Evolutionary conservation across 2,797 vertebrate species (phyloP), one percentile per base, ranked within the genome.

Genomic region (Lepilemur septentrionalis): DNA sequence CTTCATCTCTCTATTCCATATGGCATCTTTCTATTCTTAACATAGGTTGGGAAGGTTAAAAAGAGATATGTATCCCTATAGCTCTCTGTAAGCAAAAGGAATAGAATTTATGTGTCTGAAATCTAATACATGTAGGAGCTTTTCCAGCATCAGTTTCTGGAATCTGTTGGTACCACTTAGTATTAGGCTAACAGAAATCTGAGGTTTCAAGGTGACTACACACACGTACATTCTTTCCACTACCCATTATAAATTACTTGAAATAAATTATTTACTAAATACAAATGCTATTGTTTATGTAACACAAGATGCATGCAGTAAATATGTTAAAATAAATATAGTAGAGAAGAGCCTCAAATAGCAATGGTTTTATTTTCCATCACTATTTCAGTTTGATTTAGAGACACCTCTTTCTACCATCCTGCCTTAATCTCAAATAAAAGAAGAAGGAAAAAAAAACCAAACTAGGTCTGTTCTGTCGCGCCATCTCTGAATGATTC

Each of bases 291-390:
- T 79, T 97, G 94, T 97, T 97, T 96, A 95, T 90, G 91, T 95
- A 97, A 96, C 69, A 92, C 70, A 87, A 97, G 93, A 95, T 28
- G 10, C 28, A 89, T 93, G 95, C 97, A 89, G 80, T 95, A 97
- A 98, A 95, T n/a, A 90, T 4, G 65, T 94, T 96, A 95, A 98
- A 98, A 98, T 97, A 97, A 98, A 98, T 93, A 92, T 1, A 69
- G 70, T 18, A 86, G 79, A 94, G 89, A 96, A 95, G 59, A 93
- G 96, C 78, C 80, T 97, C 25, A 98, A 98, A 97, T 96, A 97
- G 86, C 94, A 28, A 5, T 59, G 22, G 63, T 18, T 96, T 78
- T 92, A 95, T 93, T 98, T 97, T 86, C 76, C 43, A 90, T 80
- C 91, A 76, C 97, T 98, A 98, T 97, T 98, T 98, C 86, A 55